These are phyloP conservation scores for Hipparchia sbordonii DNA, from an alignment of 2,888 invertebrate species.

Conservation along the genomic window DNA sequence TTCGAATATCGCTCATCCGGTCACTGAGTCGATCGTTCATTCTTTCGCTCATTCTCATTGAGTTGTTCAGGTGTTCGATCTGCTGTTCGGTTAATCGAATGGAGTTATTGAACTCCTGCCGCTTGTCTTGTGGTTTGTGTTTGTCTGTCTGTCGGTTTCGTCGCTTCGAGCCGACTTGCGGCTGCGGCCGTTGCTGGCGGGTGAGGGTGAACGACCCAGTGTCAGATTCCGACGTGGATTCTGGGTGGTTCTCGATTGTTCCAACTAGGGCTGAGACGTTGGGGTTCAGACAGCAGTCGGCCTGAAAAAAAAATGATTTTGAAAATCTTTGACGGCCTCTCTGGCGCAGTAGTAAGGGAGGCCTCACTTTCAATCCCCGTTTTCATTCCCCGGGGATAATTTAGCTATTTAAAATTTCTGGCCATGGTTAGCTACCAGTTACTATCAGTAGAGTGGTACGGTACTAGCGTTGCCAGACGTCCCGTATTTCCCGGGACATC, in stretches of 20 bases:
- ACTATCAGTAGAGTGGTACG: too few species aligned
- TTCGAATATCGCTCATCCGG: slow-evolving; percentile 51
- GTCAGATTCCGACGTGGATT: slow-evolving; percentile 77
- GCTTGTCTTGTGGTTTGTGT: slow-evolving; percentile 65
- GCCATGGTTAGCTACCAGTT: too few species aligned
- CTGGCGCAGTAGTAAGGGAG: too few species aligned
- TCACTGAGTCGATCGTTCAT: slow-evolving; percentile 58
- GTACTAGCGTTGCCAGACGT: too few species aligned
- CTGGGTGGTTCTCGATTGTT: slow-evolving; percentile 77
- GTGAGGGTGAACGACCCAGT: slow-evolving; percentile 74
- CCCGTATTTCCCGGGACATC: too few species aligned
- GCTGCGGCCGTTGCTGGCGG: slow-evolving; percentile 72
- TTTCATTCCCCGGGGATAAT: too few species aligned
- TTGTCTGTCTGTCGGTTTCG: slow-evolving; percentile 64
- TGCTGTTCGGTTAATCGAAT: slow-evolving; percentile 55
- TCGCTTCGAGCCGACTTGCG: slow-evolving; percentile 71
- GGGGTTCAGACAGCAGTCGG: slow-evolving; percentile 75
- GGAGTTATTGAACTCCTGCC: slow-evolving; percentile 54
- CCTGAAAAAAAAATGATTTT: slow-evolving; percentile 53
- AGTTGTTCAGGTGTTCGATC: slow-evolving; percentile 54
- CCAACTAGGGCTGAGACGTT: slow-evolving; percentile 75
- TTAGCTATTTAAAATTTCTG: too few species aligned
- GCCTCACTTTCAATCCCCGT: too few species aligned
- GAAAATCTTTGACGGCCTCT: too few species aligned
- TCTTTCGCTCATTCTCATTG: slow-evolving; percentile 49